Conservation (phyloP, 2,113 vertebrate genomes). For the Notothenia rossii region DNA sequence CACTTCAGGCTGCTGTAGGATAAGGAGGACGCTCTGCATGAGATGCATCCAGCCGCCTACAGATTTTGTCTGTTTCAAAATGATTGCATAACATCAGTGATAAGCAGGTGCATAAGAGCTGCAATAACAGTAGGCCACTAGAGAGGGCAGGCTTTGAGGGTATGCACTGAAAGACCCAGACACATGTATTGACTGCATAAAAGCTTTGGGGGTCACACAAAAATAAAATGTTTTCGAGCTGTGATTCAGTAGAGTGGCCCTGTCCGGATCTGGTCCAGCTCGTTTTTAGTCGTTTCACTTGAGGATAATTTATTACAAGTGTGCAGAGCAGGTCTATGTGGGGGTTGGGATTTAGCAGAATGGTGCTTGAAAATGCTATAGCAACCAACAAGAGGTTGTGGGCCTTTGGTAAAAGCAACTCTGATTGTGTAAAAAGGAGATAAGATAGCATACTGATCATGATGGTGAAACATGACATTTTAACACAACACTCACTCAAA, state of each 20-base stretch:
- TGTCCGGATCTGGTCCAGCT: slow-evolving; percentile 87
- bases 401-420: slow-evolving; percentile 80
- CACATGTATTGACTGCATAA: slow-evolving; percentile 54
- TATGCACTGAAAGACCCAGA: slow-evolving; percentile 50
- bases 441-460: slow-evolving; percentile 57
- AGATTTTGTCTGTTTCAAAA: slow-evolving; percentile 88
- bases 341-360: slow-evolving; percentile 80
- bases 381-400: slow-evolving; percentile 90
- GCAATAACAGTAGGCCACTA: slow-evolving; percentile 40
- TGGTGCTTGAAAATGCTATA: slow-evolving; percentile 99
- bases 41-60: slow-evolving; percentile 89
- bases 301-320: slow-evolving; percentile 99
- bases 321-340: slow-evolving; percentile 88
- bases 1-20: slow-evolving; percentile 92
- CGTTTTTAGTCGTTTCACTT: slow-evolving; percentile 96
- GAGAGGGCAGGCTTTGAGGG: slow-evolving; percentile 45
- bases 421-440: slow-evolving; percentile 65
- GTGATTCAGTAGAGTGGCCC: slow-evolving; percentile 91
- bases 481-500: slow-evolving; percentile 52
- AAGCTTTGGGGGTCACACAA: slow-evolving; percentile 59
- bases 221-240: slow-evolving; percentile 83
- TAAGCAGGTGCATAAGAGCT: slow-evolving; percentile 60
- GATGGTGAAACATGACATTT: slow-evolving; percentile 60
- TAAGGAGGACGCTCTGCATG: slow-evolving; percentile 91
- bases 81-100: slow-evolving; percentile 77